Conservation (phyloP, 1,140 invertebrate species). For the Ceratoteleas bidentatus region DNA sequence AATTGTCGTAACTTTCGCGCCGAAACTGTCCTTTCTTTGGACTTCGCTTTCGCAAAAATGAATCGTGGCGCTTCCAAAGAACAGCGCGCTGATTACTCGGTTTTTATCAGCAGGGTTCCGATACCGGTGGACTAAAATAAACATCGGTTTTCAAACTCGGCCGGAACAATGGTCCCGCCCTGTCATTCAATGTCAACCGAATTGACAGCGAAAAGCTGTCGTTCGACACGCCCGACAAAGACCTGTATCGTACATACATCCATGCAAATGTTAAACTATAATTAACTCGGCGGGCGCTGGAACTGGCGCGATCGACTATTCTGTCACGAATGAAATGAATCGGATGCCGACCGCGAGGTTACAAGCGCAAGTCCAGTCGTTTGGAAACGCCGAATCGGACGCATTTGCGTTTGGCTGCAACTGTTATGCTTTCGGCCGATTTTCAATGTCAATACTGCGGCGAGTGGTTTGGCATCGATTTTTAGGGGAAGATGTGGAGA, state of each 20-base stretch:
- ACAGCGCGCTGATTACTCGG: constrained; percentile 15
- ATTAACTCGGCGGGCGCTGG: constrained; percentile 36
- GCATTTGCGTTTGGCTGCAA: no score
- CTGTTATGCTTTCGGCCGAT: no score
- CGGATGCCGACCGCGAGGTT: not conserved
- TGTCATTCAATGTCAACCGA: constrained; percentile 40
- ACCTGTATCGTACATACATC: constrained; percentile 17
- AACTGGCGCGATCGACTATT: constrained; percentile 31
- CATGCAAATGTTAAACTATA: constrained; percentile 48
- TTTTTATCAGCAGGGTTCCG: constrained; percentile 23
- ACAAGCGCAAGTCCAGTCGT: no score
- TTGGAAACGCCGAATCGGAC: no score
- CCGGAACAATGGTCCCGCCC: constrained; percentile 30
- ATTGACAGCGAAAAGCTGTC: constrained; percentile 49
- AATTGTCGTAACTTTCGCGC: no score
- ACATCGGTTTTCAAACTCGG: constrained; percentile 43
- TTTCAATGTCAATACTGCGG: no score
- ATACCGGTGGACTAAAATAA: constrained; percentile 36
- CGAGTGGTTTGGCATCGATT: no score
- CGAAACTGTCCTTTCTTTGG: no score
- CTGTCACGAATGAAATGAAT: constrained; percentile 18
- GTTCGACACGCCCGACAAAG: constrained; percentile 35
- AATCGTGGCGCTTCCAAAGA: not conserved
- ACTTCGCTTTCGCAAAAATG: no score
- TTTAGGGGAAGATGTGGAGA: no score